Base-by-base conservation (phyloP, 1,140 invertebrate species). In the Pentalonia nigronervosa region DNA sequence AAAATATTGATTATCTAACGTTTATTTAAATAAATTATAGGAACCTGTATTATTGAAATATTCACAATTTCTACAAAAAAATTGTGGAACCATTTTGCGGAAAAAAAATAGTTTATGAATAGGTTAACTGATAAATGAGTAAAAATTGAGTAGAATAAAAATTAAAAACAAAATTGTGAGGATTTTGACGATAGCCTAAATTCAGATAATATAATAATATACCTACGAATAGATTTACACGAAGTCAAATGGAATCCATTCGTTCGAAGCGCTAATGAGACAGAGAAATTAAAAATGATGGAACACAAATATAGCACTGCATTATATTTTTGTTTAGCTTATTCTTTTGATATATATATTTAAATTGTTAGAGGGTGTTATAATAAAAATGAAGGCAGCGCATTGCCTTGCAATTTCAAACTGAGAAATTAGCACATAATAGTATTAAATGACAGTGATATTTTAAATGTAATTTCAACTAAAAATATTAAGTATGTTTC, bases 381-480 rank as follows among this genome's bases (percentile, higher is more conserved):
- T 17, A n/a, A 76, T 76, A n/a, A 76, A 76, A 76, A 76, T 76
- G n/a, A 76, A 76, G 60, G 30, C 30, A 20, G 60, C n/a, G 30
- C 60, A 76, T n/a, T n/a, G 30, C n/a, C 4, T n/a, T 76, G 17
- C 0, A 76, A 76, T 76, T 76, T 76, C 2, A n/a, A 76, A n/a
- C n/a, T 76, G 30, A 76, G 6, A 76, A 76, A 76, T 76, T 76
- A 76, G 30, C n/a, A 76, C 60, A 76, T 84, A 84, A 84, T 84
- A 25, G 36, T 45, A 84, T 41, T 45, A 41, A 25, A 84, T 84
- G 9, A 11, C 36, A 45, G 41, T 25, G 36, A 76, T 14, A 76
- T 76, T 76, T 76, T 76, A 76, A 76, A 76, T 76, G 14, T 67
- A 67, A 67, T 67, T 41, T 84, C 41, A 11, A 23, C 21, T 84